Conservation (phyloP, 2,797 vertebrate genomes). For the Microchirus variegatus region DNA sequence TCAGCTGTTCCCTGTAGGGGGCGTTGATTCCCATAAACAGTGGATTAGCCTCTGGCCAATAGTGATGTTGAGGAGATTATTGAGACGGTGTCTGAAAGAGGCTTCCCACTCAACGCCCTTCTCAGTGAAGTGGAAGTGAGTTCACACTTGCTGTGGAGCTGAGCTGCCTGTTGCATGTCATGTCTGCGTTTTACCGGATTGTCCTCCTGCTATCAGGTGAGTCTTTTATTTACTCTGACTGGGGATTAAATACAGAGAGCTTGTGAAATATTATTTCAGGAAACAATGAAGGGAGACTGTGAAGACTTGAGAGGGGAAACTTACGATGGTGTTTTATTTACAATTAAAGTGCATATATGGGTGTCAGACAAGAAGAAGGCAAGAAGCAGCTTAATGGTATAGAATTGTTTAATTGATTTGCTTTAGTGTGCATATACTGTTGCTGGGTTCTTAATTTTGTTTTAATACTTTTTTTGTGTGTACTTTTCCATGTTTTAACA, state of each 20-base stretch:
- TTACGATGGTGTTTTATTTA: background rate
- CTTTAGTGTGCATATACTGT: too few relatives aligned
- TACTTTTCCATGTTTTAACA: too few relatives aligned
- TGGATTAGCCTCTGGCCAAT: conserved; percentile 62
- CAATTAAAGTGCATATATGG: background rate
- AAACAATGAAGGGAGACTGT: too few relatives aligned
- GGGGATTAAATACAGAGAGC: background rate
- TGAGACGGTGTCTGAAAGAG: conserved; percentile 70
- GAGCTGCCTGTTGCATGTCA: conserved; percentile 55
- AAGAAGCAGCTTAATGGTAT: background rate
- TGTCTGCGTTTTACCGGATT: conserved; percentile 65
- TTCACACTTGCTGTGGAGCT: conserved; percentile 32
- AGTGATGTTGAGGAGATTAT: conserved; percentile 72
- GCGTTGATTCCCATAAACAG: conserved; percentile 34
- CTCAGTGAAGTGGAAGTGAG: conserved; percentile 42
- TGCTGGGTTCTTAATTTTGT: too few relatives aligned
- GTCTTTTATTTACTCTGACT: conserved; percentile 33
- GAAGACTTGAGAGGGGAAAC: conserved; percentile 7
- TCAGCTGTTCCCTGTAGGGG: conserved; percentile 46
- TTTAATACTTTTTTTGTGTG: too few relatives aligned
- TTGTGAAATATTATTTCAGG: too few relatives aligned
- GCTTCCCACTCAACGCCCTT: conserved; percentile 37
- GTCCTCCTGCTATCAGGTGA: conserved; percentile 79
- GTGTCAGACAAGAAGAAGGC: background rate
- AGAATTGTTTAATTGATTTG: too few relatives aligned